Conservation (phyloP, 2,888 invertebrate genomes). For the Andrena haemorrhoa region DNA sequence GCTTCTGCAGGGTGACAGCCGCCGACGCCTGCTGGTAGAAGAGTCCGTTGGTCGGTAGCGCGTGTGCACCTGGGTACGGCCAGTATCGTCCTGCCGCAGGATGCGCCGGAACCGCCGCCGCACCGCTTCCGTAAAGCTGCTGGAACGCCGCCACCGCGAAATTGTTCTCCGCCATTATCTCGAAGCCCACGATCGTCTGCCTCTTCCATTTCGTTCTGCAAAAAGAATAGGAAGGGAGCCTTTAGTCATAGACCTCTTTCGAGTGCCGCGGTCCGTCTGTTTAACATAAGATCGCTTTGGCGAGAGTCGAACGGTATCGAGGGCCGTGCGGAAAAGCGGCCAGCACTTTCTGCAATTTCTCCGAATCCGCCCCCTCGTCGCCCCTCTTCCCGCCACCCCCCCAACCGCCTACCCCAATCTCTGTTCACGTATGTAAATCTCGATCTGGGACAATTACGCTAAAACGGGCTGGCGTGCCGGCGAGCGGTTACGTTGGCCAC, state of each 20-base stretch:
- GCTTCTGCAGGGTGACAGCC: conserved; percentile 92
- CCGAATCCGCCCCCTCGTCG: conserved; percentile 43
- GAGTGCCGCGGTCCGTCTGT: background rate
- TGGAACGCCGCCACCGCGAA: conserved; percentile 99
- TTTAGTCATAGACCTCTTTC: conserved; percentile 18
- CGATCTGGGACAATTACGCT: conserved; percentile 84
- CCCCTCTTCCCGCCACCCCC: conserved; percentile 26
- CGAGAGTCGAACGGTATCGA: conserved; percentile 31
- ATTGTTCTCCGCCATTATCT: conserved; percentile 98
- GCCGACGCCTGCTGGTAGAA: conserved; percentile 94
- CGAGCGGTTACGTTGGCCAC: conserved; percentile 84
- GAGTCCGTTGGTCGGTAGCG: conserved; percentile 89
- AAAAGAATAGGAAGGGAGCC: conserved; percentile 74
- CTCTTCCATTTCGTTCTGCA: conserved; percentile 99
- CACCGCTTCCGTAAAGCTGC: conserved; percentile 91
- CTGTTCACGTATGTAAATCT: conserved; percentile 81
- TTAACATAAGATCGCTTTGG: conserved; percentile 12
- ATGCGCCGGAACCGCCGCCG: conserved; percentile 80
- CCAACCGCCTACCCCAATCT: conserved; percentile 48
- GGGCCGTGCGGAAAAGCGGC: conserved; percentile 23
- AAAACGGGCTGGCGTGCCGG: conserved; percentile 84
- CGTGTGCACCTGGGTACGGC: conserved; percentile 86
- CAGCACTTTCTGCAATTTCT: conserved; percentile 59
- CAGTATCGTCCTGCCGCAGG: conserved; percentile 81
- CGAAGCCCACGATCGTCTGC: conserved; percentile 98